Evolutionary conservation across 2,888 invertebrate species (phyloP), one percentile per base, ranked within the genome.

Genomic region (Volucella bombylans): DNA sequence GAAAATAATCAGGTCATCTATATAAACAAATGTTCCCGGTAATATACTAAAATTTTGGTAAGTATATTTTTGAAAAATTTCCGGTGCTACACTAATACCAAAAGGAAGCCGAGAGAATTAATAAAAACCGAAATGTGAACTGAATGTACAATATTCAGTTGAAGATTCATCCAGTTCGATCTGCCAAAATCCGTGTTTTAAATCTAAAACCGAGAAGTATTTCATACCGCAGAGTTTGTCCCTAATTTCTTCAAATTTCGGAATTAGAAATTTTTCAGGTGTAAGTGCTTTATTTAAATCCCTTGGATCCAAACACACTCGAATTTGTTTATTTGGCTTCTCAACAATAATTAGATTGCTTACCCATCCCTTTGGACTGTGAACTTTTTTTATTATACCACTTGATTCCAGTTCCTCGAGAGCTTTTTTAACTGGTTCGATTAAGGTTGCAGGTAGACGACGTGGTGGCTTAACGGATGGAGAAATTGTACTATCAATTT

Each of bases 1-100:
- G 3, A 23, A 18, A 41, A 87, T 49, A 55, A 87, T 62, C 71
- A 90, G 77, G 87, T 90, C 83, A 87, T 91, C 87, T 82, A 89
- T 85, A 83, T 90, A 89, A 41, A 91, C 69, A 74, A 88, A 12
- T 73, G 90, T 88, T 82, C 82, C 87, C 9, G 81, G 68, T 54
- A 88, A 82, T 64, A 86, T 69, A 14, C 81, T 87, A 81, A 88
- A 89, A 54, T 82, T 80, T 69, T 87, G 68, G 43, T 77, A 69
- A 65, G 77, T 88, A 14, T 73, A 64, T 67, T 18, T 18, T 18
- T 18, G 18, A 18, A 18, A 18, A 18, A 18, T 18, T 18, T 18
- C 18, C 18, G 18, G 86, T 0, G 87, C 87, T 43, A 82, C 86
- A 14, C 83, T 87, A 38, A 88, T 82, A 1, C 87, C 88, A 74